Evolutionary conservation across 2,113 vertebrate genomes (phyloP).

Genomic region (Ginglymostoma cirratum): DNA sequence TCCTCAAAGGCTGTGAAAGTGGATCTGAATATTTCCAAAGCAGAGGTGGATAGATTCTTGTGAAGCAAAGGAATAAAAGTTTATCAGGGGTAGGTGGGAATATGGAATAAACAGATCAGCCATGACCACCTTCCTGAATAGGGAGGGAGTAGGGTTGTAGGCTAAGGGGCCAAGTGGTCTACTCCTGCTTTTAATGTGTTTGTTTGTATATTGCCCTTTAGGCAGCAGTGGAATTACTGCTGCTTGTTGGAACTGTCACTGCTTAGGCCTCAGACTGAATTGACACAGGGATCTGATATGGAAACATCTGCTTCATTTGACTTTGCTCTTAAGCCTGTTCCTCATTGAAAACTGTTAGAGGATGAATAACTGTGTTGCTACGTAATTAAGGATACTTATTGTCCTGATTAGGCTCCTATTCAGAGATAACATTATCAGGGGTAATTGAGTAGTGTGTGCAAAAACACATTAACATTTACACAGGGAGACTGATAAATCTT

Average conservation of each 20-base stretch:
- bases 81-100: too few relatives aligned
- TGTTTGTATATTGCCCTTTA: too few relatives aligned
- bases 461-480: neutral
- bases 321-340: neutral
- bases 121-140: too few relatives aligned
- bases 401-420: neutral
- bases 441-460: neutral
- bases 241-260: neutral
- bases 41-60: too few relatives aligned
- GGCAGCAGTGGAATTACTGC: too few relatives aligned
- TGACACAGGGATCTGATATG: neutral
- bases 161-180: too few relatives aligned
- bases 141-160: too few relatives aligned
- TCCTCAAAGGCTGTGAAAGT: too few relatives aligned
- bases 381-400: neutral
- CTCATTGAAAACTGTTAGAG: neutral
- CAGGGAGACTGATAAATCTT: slow-evolving; percentile 4
- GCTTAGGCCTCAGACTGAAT: neutral
- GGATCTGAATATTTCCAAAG: too few relatives aligned
- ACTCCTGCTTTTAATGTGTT: too few relatives aligned
- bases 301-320: neutral
- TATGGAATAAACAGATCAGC: too few relatives aligned
- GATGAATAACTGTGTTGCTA: neutral
- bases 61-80: too few relatives aligned
- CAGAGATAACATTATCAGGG: neutral